These are phyloP conservation scores for Helicoverpa armigera DNA, from an alignment of 1,140 invertebrate species.

Conservation along the genomic window DNA sequence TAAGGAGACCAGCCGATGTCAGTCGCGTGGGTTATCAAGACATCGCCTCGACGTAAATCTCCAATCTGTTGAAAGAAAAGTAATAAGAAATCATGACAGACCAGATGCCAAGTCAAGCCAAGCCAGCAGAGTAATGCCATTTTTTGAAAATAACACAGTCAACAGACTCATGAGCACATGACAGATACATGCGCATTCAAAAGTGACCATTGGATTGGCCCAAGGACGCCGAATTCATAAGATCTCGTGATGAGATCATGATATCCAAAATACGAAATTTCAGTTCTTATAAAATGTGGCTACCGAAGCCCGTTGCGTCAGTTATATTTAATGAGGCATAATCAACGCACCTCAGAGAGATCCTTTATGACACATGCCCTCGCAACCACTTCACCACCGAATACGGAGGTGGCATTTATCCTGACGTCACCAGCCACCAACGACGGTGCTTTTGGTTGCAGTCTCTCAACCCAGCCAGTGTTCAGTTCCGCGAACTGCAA, in stretches of 20 bases:
- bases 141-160: too few relatives aligned
- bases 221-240: too few relatives aligned
- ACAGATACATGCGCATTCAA: too few relatives aligned
- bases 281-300: too few relatives aligned
- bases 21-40: conserved; percentile 92
- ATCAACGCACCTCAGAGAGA: conserved; percentile 77
- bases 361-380: conserved; percentile 90
- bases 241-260: too few relatives aligned
- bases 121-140: too few relatives aligned
- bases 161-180: too few relatives aligned
- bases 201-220: too few relatives aligned
- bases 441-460: conserved; percentile 53
- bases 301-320: too few relatives aligned
- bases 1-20: conserved; percentile 96
- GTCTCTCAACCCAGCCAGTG: conserved; percentile 87
- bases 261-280: too few relatives aligned
- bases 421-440: conserved; percentile 64
- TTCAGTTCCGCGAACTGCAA: conserved; percentile 89
- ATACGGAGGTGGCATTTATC: conserved; percentile 90
- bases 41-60: conserved; percentile 88
- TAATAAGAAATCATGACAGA: background rate
- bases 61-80: conserved; percentile 67
- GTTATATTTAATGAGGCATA: too few relatives aligned
- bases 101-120: too few relatives aligned
- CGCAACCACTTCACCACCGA: conserved; percentile 88